Evolutionary conservation across 2,113 vertebrate genomes (phyloP), one percentile per base, ranked within the genome.

Genomic region (Raphicerus campestris): DNA sequence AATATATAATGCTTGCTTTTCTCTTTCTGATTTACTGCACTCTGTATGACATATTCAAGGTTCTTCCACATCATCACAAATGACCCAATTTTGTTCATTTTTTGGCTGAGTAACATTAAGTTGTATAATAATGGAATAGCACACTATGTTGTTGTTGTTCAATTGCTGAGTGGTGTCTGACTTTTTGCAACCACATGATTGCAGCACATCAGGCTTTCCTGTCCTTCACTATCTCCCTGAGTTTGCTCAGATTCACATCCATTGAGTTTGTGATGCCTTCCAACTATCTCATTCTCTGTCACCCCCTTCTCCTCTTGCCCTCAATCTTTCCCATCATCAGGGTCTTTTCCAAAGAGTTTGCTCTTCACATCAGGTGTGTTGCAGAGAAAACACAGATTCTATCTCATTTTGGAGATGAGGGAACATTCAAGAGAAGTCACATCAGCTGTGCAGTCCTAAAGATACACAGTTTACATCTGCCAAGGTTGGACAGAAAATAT

Each of bases 111-210:
- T n/a, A 66, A n/a, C 32, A 66, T 66, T n/a, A 17, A 63, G 19
- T 63, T 66, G 16, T 66, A 63, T 66, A n/a, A n/a, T 3, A 63
- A 63, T n/a, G 32, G 16, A 63, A 63, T 19, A 63, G 61, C 15
- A n/a, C 61, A 66, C 0, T 66, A 4, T 61, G 6, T 32, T 63
- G 15, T n/a, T 63, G 14, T 63, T n/a, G 7, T 66, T 66, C 32
- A 9, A 3, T 66, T 66, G 61, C 61, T n/a, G 19, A n/a, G 61
- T 66, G 61, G 3, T 66, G 61, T 66, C 61, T 1, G 1, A n/a
- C 61, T 66, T 14, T 63, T n/a, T 66, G 16, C 0, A 0, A 66
- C 32, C 32, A 16, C 3, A n/a, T 19, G 61, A n/a, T 19, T 66
- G 32, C 32, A 66, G 61, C 32, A n/a, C 32, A 19, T 16, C 16